Conservation (phyloP, 1,140 invertebrate species). For the Tribolium madens region DNA sequence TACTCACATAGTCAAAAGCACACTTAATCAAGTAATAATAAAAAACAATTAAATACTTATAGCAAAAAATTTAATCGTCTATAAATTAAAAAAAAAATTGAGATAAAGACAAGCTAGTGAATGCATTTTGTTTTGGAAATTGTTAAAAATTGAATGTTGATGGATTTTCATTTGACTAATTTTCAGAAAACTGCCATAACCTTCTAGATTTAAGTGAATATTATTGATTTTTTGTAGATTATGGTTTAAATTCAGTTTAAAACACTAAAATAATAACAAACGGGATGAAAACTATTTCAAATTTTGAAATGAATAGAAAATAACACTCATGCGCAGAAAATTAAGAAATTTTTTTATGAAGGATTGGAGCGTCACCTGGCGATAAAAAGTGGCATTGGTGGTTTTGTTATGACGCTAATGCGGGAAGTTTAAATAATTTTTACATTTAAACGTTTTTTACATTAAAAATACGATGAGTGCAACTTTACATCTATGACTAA, state of each 20-base stretch:
- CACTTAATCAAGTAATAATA: conserved; percentile 21
- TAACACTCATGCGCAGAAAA: not conserved
- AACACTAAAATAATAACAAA: not conserved
- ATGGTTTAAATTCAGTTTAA: not conserved
- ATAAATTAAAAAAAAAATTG: not conserved
- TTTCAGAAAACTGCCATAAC: not conserved
- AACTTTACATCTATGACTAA: too few species aligned
- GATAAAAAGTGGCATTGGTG: not conserved
- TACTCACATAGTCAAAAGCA: conserved; percentile 11
- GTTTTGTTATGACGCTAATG: not conserved
- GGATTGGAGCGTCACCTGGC: not conserved
- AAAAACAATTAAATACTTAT: conserved; percentile 2
- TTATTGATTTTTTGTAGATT: not conserved
- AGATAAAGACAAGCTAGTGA: not conserved
- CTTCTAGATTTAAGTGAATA: not conserved
- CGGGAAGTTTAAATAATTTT: not conserved
- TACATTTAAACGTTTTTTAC: not conserved
- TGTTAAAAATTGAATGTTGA: conserved; percentile 18
- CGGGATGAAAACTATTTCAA: not conserved
- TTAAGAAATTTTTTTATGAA: not conserved
- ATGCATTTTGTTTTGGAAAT: conserved; percentile 4
- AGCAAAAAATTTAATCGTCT: not conserved
- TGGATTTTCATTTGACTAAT: conserved; percentile 38
- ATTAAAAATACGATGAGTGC: too few species aligned
- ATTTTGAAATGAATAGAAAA: not conserved